These are phyloP conservation scores for Eurytoma adleriae DNA, from an alignment of 2,888 invertebrate species.

Conservation along the genomic window DNA sequence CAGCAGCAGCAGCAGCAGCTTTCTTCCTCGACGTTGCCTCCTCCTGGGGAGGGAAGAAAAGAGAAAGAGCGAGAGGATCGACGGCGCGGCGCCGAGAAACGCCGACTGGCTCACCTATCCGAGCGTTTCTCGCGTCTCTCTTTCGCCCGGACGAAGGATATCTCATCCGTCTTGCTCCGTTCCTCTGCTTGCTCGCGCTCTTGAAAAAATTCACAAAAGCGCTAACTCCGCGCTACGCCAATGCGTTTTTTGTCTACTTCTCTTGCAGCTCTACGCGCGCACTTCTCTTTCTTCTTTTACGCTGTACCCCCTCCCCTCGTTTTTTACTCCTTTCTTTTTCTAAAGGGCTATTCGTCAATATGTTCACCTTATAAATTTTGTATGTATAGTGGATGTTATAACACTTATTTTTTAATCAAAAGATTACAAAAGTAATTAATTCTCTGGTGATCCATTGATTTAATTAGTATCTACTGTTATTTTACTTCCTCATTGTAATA, in stretches of 20 bases:
- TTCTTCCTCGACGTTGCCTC: slow-evolving; percentile 56
- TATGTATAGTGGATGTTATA: too few relatives aligned
- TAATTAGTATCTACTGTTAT: too few relatives aligned
- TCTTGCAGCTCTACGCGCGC: not conserved
- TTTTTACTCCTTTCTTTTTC: not conserved
- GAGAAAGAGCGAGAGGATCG: slow-evolving; percentile 23
- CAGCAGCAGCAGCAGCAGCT: slow-evolving; percentile 65
- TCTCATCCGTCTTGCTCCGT: slow-evolving; percentile 4
- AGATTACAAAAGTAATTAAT: too few relatives aligned
- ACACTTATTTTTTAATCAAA: too few relatives aligned
- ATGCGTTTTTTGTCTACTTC: not conserved
- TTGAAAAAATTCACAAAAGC: slow-evolving; percentile 42
- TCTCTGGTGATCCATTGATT: too few relatives aligned
- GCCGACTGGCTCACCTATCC: slow-evolving; percentile 22
- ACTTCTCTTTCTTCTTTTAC: slow-evolving; percentile 3
- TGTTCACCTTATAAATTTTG: too few relatives aligned
- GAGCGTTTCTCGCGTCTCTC: not conserved
- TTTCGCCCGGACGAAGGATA: not conserved
- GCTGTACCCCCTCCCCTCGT: not conserved
- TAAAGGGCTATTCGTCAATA: not conserved
- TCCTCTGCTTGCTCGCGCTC: not conserved
- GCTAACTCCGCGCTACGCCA: slow-evolving; percentile 1
- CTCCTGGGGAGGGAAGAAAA: slow-evolving; percentile 4
- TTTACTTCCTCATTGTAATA: too few relatives aligned
- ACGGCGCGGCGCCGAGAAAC: slow-evolving; percentile 7